Conservation (phyloP, 1,140 invertebrate genomes). For the Scaptodrosophila lebanonensis region DNA sequence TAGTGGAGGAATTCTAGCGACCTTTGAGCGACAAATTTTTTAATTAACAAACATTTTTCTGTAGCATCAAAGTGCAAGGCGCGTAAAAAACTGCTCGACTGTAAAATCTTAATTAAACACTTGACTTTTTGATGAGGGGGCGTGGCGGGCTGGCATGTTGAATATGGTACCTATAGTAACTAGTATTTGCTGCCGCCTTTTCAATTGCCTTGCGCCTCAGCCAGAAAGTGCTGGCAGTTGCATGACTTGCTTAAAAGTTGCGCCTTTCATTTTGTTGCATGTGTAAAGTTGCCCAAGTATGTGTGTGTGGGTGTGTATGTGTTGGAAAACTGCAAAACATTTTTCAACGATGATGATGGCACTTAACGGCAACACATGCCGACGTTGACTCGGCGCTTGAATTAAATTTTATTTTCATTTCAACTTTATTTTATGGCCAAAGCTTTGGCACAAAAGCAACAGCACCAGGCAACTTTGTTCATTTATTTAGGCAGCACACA, state of each 20-base stretch:
- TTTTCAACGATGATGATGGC: constrained; percentile 41
- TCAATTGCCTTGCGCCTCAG: constrained; percentile 2
- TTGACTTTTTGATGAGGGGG: constrained; percentile 30
- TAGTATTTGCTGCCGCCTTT: constrained; percentile 27
- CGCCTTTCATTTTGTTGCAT: not conserved
- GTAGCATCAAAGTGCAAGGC: too few relatives aligned
- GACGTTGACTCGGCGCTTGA: constrained; percentile 28
- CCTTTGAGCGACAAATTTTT: too few relatives aligned
- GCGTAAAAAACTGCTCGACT: constrained; percentile 38
- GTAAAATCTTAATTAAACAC: constrained; percentile 54
- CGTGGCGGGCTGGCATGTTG: not conserved
- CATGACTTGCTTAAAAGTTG: constrained; percentile 17
- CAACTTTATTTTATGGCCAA: constrained; percentile 53
- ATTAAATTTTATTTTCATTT: constrained; percentile 60
- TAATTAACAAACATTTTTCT: constrained; percentile 33
- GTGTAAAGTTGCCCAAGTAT: constrained; percentile 24
- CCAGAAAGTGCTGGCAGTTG: constrained; percentile 14
- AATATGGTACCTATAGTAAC: constrained; percentile 42
- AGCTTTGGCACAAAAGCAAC: constrained; percentile 40
- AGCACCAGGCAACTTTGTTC: constrained; percentile 52
- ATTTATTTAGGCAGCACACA: constrained; percentile 44
- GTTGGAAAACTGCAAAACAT: constrained; percentile 40
- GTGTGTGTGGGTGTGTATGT: constrained; percentile 13
- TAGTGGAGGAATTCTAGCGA: too few relatives aligned
- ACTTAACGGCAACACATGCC: constrained; percentile 56